phyloP scores from a whole-genome alignment of 2,888 invertebrate genomes.

The Hyposoter dolosus region DNA sequence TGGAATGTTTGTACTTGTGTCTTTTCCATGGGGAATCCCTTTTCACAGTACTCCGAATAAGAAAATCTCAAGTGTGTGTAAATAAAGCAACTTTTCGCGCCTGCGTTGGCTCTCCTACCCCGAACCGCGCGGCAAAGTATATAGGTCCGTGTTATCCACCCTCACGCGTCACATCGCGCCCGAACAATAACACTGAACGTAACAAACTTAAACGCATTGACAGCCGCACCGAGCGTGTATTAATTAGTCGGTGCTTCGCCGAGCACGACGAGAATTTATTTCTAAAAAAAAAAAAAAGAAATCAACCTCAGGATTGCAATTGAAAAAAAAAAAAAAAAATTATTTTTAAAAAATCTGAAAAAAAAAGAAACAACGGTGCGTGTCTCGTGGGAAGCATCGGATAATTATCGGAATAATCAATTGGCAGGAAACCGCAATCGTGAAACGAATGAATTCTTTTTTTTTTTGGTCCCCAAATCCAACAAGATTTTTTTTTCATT shows the following conservation, averaged over 20 bases:
- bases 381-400: neutral
- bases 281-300: neutral
- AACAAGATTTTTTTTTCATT: too few species aligned
- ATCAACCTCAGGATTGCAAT: neutral
- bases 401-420: neutral
- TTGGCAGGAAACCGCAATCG: too few species aligned
- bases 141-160: constrained; percentile 71
- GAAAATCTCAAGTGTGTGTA: constrained; percentile 56
- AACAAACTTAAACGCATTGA: constrained; percentile 47
- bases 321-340: neutral
- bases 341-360: neutral
- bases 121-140: constrained; percentile 68
- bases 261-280: neutral
- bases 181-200: constrained; percentile 69
- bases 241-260: neutral
- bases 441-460: too few species aligned
- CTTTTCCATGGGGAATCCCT: constrained; percentile 34
- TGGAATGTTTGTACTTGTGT: neutral
- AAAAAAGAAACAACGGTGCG: neutral
- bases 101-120: constrained; percentile 65
- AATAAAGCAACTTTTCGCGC: constrained; percentile 64
- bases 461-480: too few species aligned
- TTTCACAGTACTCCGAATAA: neutral
- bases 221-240: neutral
- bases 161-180: constrained; percentile 72